These are phyloP conservation scores for Nomada goodeniana DNA, from an alignment of 2,888 invertebrate species.

Conservation along the genomic window DNA sequence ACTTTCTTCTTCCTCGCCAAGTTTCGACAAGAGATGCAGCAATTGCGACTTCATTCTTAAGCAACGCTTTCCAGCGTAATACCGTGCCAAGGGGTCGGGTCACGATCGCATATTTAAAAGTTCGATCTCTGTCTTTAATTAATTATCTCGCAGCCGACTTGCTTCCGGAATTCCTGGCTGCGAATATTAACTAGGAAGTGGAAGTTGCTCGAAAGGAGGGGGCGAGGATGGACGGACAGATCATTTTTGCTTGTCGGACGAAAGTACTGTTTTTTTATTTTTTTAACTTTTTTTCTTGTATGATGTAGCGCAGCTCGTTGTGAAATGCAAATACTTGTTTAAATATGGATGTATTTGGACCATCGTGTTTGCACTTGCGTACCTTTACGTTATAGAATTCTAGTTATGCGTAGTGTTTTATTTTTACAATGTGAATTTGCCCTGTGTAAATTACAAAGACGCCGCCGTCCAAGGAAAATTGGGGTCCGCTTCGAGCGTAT, in stretches of 20 bases:
- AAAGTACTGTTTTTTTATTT: neutral
- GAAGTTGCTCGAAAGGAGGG: neutral
- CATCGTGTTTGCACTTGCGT: neutral
- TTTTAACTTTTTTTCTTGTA: neutral
- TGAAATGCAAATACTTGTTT: conserved; percentile 2
- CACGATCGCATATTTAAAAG: conserved; percentile 55
- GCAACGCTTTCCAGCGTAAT: conserved; percentile 51
- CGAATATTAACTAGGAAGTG: conserved; percentile 10
- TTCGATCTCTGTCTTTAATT: conserved; percentile 52
- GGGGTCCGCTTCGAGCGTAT: neutral
- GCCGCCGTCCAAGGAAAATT: neutral
- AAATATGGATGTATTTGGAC: neutral
- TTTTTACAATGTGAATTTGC: conserved; percentile 1
- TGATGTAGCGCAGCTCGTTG: neutral
- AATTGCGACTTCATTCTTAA: conserved; percentile 68
- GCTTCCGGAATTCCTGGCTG: conserved; percentile 1
- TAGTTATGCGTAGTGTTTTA: neutral
- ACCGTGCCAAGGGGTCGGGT: conserved; percentile 8
- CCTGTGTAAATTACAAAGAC: conserved; percentile 3
- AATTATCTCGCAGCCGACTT: conserved; percentile 37
- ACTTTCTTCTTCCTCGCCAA: conserved; percentile 50
- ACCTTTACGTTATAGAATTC: neutral
- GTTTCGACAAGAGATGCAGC: conserved; percentile 62
- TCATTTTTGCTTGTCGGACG: neutral
- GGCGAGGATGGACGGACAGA: neutral